phyloP scores from a whole-genome alignment of 2,888 invertebrate species.

The Corythucha ciliata region DNA sequence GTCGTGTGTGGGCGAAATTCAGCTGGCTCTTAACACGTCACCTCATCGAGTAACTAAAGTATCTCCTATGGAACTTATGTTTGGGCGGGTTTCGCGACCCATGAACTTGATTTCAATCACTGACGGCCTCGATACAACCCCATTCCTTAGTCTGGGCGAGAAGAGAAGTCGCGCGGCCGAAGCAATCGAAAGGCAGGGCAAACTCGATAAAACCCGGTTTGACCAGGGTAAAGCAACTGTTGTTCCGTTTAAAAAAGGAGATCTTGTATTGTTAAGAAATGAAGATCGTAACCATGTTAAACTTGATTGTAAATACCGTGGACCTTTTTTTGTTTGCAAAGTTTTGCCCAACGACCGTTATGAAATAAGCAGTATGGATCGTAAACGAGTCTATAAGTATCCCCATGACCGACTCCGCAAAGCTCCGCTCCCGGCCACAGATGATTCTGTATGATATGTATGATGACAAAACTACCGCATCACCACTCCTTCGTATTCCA shows the following conservation, averaged over 20 bases:
- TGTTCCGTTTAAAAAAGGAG: slow-evolving; percentile 16
- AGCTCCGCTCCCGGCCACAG: slow-evolving; percentile 7
- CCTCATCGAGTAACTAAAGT: slow-evolving; percentile 14
- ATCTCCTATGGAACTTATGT: slow-evolving; percentile 16
- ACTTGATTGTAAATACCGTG: slow-evolving; percentile 15
- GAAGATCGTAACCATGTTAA: slow-evolving; percentile 21
- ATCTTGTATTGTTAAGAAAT: slow-evolving; percentile 26
- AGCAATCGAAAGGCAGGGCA: slow-evolving; percentile 14
- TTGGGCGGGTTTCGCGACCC: slow-evolving; percentile 12
- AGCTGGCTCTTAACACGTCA: slow-evolving; percentile 9
- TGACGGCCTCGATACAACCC: not conserved
- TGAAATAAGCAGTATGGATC: slow-evolving; percentile 4
- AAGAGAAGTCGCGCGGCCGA: slow-evolving; percentile 7
- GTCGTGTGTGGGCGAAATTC: slow-evolving; percentile 5
- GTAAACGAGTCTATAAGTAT: slow-evolving; percentile 16
- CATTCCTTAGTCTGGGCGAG: not conserved
- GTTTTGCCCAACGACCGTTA: slow-evolving; percentile 15
- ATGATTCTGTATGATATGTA: too few relatives aligned
- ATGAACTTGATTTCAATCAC: slow-evolving; percentile 4
- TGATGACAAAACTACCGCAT: too few relatives aligned
- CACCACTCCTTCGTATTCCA: too few relatives aligned
- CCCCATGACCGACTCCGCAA: slow-evolving; percentile 11
- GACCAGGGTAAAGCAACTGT: slow-evolving; percentile 22
- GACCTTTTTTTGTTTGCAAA: slow-evolving; percentile 5
- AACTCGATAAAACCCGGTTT: slow-evolving; percentile 19